Conservation (phyloP, 2,797 vertebrate genomes). For the Morelia viridis region DNA sequence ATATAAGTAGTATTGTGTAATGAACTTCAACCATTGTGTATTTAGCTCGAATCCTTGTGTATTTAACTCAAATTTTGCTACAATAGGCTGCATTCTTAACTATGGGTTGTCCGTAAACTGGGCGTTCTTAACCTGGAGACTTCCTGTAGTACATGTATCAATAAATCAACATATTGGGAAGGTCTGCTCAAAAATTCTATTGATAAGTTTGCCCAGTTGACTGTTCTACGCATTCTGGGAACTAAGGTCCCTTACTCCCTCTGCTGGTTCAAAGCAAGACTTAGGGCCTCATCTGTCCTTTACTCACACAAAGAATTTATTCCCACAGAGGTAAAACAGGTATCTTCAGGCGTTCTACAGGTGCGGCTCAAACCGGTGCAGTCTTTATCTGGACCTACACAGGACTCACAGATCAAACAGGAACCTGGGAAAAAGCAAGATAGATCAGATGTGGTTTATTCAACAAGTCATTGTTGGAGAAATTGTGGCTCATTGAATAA, state of each 20-base stretch:
- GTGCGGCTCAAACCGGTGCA: slow-evolving; percentile 51
- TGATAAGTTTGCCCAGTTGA: not conserved
- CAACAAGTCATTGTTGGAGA: not conserved
- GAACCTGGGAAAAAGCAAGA: slow-evolving; percentile 26
- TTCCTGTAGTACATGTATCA: not conserved
- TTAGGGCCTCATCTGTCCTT: not conserved
- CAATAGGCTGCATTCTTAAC: no score
- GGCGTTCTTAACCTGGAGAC: no score
- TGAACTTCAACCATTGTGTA: no score
- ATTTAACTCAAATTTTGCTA: no score
- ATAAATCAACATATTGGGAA: not conserved
- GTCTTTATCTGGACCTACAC: slow-evolving; percentile 23
- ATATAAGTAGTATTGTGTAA: no score
- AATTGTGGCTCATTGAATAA: not conserved
- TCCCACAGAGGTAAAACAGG: slow-evolving; percentile 49
- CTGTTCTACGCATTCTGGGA: not conserved
- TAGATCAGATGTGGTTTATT: not conserved
- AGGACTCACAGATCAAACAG: slow-evolving; percentile 57
- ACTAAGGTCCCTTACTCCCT: not conserved
- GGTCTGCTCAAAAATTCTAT: not conserved
- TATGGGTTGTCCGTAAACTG: no score
- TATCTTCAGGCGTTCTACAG: slow-evolving; percentile 45
- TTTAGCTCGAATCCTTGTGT: no score
- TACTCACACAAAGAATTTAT: slow-evolving; percentile 26
- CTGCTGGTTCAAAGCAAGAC: not conserved